Conservation (phyloP, 1,140 invertebrate species). For the Nylanderia fulva region DNA sequence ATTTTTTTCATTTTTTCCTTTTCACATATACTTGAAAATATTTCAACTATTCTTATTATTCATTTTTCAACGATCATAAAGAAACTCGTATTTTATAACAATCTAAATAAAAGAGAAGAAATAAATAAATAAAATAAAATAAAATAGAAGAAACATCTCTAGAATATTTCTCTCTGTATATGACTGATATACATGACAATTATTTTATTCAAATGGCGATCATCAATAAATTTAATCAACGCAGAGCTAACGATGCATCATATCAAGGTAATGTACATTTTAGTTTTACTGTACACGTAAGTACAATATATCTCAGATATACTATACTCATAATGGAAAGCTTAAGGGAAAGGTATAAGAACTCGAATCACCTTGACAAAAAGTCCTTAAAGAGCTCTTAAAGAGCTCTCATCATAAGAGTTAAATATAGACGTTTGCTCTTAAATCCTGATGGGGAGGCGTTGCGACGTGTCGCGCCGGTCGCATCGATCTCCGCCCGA, state of each 20-base stretch:
- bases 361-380: neutral
- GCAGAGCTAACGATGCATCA: neutral
- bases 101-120: neutral
- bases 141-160: neutral
- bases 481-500: slow-evolving; percentile 65
- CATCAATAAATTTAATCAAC: too few species aligned
- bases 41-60: slow-evolving; percentile 6
- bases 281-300: neutral
- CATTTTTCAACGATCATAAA: neutral
- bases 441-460: slow-evolving; percentile 1
- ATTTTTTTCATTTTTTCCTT: neutral
- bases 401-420: slow-evolving; percentile 1
- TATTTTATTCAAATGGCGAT: slow-evolving; percentile 7
- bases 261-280: slow-evolving; percentile 1
- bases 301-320: too few species aligned
- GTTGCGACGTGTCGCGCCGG: neutral
- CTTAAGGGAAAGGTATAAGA: neutral
- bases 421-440: slow-evolving; percentile 39
- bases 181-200: neutral
- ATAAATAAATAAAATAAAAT: too few species aligned
- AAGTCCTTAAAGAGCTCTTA: slow-evolving; percentile 26
- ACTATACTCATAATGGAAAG: neutral
- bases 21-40: neutral
- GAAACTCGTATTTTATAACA: neutral
- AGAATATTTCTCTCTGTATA: neutral